A percentile compares a stretch with the other conserved stretches of the same genome.
phyloP scores from a whole-genome alignment of 2,797 vertebrate genomes.

The Alosa sapidissima region DNA sequence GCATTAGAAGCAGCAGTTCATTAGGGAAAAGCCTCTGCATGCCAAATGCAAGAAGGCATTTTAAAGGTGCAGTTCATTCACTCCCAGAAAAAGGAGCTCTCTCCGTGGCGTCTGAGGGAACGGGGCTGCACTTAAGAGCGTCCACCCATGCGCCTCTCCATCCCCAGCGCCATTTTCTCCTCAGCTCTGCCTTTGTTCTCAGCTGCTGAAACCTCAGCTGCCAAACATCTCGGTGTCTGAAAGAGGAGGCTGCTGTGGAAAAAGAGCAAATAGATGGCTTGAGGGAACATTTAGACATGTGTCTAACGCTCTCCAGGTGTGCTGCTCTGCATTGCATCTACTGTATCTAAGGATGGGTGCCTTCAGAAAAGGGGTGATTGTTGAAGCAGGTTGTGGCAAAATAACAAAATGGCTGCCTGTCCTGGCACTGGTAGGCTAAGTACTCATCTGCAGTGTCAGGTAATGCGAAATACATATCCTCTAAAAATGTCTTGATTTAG shows the following conservation, averaged over 20 bases:
- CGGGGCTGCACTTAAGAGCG: background rate
- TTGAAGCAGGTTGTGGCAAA: background rate
- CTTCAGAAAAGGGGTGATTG: background rate
- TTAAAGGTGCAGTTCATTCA: background rate
- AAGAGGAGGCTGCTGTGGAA: background rate
- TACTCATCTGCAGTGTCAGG: background rate
- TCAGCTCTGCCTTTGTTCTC: background rate
- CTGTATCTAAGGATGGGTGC: background rate
- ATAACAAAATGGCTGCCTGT: background rate
- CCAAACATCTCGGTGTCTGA: background rate
- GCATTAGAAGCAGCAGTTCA: conserved; percentile 26
- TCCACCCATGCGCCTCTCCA: background rate
- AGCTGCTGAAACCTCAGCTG: background rate
- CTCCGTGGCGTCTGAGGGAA: background rate
- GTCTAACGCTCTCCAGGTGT: background rate
- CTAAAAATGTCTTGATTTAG: background rate
- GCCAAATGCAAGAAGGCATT: conserved; percentile 14
- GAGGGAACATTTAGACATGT: background rate
- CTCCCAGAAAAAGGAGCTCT: background rate
- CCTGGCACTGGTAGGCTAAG: background rate
- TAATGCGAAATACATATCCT: background rate
- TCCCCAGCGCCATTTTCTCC: background rate
- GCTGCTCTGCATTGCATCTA: background rate
- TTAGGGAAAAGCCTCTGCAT: conserved; percentile 23
- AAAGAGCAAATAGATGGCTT: background rate